Conservation (phyloP, 2,113 vertebrate genomes). For the Anhinga anhinga region DNA sequence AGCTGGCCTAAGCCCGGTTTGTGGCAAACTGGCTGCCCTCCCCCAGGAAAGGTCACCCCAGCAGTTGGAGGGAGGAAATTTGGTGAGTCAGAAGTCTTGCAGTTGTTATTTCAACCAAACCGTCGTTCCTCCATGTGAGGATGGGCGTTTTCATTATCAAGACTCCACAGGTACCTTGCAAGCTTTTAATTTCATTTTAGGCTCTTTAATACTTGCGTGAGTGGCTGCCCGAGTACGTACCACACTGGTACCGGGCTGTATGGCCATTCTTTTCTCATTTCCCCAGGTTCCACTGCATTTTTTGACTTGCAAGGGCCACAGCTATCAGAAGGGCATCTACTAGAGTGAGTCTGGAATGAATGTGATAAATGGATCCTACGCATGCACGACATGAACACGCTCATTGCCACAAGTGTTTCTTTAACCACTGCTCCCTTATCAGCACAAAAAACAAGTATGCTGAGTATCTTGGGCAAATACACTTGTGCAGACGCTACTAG, state of each 20-base stretch:
- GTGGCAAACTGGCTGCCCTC: neutral
- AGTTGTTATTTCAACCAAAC: neutral
- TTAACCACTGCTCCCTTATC: slow-evolving; percentile 29
- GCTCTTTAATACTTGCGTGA: neutral
- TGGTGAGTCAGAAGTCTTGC: neutral
- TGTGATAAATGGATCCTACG: neutral
- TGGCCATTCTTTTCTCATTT: neutral
- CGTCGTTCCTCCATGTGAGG: neutral
- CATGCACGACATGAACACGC: neutral
- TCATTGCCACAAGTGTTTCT: slow-evolving; percentile 3
- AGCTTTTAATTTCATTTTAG: neutral
- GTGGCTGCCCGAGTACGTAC: neutral
- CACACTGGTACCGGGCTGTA: neutral
- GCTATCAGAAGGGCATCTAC: neutral
- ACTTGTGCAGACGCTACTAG: neutral
- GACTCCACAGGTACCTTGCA: neutral
- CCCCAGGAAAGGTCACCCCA: neutral
- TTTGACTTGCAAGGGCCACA: neutral
- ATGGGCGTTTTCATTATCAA: neutral
- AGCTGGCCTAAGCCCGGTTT: neutral
- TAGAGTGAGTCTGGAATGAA: neutral
- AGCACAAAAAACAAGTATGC: neutral
- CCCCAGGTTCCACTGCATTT: neutral
- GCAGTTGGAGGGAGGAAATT: neutral
- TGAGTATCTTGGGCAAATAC: slow-evolving; percentile 17